phyloP scores from a whole-genome alignment of 2,888 invertebrate genomes.

The Tyria jacobaeae region DNA sequence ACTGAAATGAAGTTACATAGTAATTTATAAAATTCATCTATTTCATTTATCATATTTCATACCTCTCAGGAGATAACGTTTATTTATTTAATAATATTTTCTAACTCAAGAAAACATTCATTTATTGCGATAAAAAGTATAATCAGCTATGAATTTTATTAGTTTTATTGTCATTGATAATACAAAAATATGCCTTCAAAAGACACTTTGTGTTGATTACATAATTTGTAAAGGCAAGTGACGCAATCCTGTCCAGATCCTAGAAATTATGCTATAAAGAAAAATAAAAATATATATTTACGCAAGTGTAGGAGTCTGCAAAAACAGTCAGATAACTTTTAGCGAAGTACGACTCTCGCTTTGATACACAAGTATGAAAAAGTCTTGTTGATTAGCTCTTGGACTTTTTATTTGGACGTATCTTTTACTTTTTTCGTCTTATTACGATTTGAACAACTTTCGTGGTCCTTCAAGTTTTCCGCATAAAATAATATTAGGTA shows the following conservation, averaged over 20 bases:
- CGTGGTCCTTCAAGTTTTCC: constrained; percentile 57
- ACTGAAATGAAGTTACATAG: too few species aligned
- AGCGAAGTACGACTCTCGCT: constrained; percentile 68
- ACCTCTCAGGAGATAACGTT: too few species aligned
- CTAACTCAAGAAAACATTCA: too few species aligned
- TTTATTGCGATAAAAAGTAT: too few species aligned
- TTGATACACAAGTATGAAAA: constrained; percentile 76
- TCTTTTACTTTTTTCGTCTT: constrained; percentile 65
- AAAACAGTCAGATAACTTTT: constrained; percentile 68
- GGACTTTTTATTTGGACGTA: constrained; percentile 70
- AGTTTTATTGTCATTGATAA: not conserved
- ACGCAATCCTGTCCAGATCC: constrained; percentile 32
- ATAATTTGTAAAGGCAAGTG: too few species aligned
- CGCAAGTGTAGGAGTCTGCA: constrained; percentile 51
- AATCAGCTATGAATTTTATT: too few species aligned
- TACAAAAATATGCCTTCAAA: not conserved
- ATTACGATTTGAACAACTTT: constrained; percentile 63
- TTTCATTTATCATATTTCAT: too few species aligned
- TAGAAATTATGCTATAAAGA: constrained; percentile 57
- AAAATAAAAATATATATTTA: constrained; percentile 60
- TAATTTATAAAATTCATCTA: too few species aligned
- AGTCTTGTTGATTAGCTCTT: constrained; percentile 77
- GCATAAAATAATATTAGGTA: constrained; percentile 53
- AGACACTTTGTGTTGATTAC: too few species aligned
- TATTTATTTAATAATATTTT: too few species aligned